Base-by-base conservation (phyloP, 2,797 vertebrate species). In the Oreochromis grahami region DNA sequence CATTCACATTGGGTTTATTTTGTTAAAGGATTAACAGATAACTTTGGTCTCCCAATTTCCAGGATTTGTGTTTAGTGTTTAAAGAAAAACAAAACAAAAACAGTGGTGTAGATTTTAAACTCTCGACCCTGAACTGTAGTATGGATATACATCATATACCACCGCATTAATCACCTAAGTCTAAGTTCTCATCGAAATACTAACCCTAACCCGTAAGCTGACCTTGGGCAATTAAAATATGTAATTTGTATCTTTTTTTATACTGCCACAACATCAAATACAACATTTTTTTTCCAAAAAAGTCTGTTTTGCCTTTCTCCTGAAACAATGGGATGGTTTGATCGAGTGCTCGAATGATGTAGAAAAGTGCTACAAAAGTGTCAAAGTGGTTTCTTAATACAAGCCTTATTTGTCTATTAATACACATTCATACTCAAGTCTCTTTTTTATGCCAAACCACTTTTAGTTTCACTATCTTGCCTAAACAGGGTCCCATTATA, bases 1-100 rank as follows among this genome's bases (percentile, higher is more conserved):
- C 55, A 68, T 80, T 77, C 74, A 70, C 45, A 34, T 24, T 29
- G 56, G 32, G 79, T 84, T 77, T 78, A 79, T 86, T 86, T 87
- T 77, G 50, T 56, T 76, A 29, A 2, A 29, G 48, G 78, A 83
- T 86, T 81, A 88, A 83, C 68, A 45, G 48, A 68, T 45, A 13
- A 78, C 17, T 74, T 81, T 52, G 8, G 5, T 70, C 24, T 45
- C 53, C 13, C n/a, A 14, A 14, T 68, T 77, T 77, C 21, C 43
- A 60, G 32, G 52, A 81, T 77, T 79, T 77, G 12, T 43, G 5
- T 15, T 63, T 38, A 38, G 32, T 11, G 0, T 63, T 63, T 63
- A 63, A 63, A 63, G 58, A 3, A n/a, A 38, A 63, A 38, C 17
- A 36, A 63, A 36, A 52, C 34, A 24, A 63, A 2, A 7, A 4